Conservation (phyloP, 2,888 invertebrate genomes). For the Vannuccia rotundouncinata region DNA sequence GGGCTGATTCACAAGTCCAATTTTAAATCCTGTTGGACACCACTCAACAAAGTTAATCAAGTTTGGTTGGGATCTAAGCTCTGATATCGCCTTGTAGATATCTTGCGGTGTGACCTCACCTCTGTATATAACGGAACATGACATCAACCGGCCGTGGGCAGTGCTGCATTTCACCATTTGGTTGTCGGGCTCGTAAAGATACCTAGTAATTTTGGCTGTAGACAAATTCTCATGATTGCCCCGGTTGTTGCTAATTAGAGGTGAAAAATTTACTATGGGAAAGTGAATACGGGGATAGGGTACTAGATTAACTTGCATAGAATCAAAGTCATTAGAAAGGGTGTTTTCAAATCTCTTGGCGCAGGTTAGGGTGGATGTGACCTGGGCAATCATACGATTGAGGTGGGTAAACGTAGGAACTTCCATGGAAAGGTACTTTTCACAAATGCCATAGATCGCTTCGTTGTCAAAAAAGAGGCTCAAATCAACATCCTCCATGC, state of each 20-base stretch:
- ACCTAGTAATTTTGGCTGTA: constrained; percentile 12
- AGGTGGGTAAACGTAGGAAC: constrained; percentile 36
- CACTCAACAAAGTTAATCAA: constrained; percentile 32
- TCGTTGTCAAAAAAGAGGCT: constrained; percentile 36
- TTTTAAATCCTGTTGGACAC: constrained; percentile 37
- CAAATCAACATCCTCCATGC: constrained; percentile 35
- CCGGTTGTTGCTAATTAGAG: neutral
- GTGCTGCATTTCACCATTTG: constrained; percentile 38
- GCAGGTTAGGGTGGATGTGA: constrained; percentile 25
- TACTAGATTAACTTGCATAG: constrained; percentile 36
- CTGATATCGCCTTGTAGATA: neutral
- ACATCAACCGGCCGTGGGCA: constrained; percentile 22
- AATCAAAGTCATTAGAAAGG: constrained; percentile 33
- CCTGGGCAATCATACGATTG: constrained; percentile 36
- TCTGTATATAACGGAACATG: constrained; percentile 29
- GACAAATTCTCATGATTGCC: neutral
- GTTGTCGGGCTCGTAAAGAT: constrained; percentile 14
- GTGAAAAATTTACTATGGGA: constrained; percentile 34
- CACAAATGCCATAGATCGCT: constrained; percentile 39
- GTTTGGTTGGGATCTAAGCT: constrained; percentile 6
- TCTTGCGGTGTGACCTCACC: constrained; percentile 27
- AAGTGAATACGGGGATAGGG: constrained; percentile 40
- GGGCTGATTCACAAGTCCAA: constrained; percentile 22
- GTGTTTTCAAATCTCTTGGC: constrained; percentile 29
- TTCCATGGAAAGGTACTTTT: constrained; percentile 29